phyloP scores from a whole-genome alignment of 2,888 invertebrate species.

The Phortica okadai region DNA sequence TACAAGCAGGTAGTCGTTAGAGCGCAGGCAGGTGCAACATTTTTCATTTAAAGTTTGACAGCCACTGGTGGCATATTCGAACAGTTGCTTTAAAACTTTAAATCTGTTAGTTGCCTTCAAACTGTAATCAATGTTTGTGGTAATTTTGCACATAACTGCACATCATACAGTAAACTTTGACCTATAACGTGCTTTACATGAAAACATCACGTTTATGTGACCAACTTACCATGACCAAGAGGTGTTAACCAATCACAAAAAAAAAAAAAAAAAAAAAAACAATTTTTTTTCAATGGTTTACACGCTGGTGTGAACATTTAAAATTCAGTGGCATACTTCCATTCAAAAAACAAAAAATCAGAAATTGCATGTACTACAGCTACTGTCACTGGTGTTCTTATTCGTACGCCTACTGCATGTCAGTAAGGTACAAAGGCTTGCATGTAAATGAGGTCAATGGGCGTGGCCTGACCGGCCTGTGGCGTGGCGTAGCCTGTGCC shows the following conservation, averaged over 20 bases:
- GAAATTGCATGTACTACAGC: neutral
- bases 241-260: neutral
- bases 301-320: conserved; percentile 53
- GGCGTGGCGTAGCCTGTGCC: conserved; percentile 43
- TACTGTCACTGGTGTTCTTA: neutral
- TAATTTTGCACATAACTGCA: neutral
- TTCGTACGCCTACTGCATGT: neutral
- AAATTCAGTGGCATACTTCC: conserved; percentile 63
- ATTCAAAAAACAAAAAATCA: conserved; percentile 41
- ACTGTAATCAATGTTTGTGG: neutral
- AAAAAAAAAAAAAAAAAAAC: neutral
- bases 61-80: no score
- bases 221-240: no score
- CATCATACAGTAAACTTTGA: neutral
- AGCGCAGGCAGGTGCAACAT: no score
- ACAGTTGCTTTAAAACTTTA: no score
- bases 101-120: neutral
- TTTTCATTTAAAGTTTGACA: no score
- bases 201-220: no score
- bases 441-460: conserved; percentile 21
- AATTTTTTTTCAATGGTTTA: no score
- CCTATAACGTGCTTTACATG: neutral
- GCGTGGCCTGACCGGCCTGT: conserved; percentile 16
- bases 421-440: neutral
- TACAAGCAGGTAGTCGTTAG: no score